These are phyloP conservation scores for Lepidurus apus DNA, from an alignment of 1,140 invertebrate species.

Conservation along the genomic window DNA sequence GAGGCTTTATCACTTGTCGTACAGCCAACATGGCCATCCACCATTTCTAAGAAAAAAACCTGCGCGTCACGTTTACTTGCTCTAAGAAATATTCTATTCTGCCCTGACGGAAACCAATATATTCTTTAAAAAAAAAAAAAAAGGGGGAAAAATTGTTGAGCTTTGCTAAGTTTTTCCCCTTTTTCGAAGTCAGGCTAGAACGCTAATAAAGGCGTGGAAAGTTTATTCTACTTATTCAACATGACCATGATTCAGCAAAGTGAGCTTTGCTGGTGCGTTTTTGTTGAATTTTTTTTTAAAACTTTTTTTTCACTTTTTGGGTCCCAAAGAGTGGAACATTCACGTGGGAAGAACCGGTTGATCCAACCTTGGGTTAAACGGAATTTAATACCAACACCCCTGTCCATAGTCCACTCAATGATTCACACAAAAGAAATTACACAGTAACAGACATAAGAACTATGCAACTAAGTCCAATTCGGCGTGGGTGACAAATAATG, in stretches of 20 bases:
- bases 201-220: neutral
- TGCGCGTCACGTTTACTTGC: neutral
- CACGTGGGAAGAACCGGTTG: neutral
- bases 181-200: neutral
- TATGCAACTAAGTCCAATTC: neutral
- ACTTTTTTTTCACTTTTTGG: neutral
- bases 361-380: neutral
- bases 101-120: neutral
- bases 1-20: neutral
- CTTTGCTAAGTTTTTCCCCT: neutral
- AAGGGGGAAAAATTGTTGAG: neutral
- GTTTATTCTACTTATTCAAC: conserved; percentile 1
- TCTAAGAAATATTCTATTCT: neutral
- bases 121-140: neutral
- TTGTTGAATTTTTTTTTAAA: neutral
- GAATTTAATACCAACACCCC: neutral
- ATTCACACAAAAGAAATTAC: neutral
- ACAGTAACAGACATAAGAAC: neutral
- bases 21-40: neutral
- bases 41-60: neutral
- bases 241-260: neutral
- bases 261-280: neutral
- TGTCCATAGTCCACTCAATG: neutral
- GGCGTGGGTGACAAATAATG: neutral
- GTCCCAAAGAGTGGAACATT: neutral